These are phyloP conservation scores for Rhabditoides inermis DNA, from an alignment of 2,888 invertebrate genomes.

Conservation along the genomic window DNA sequence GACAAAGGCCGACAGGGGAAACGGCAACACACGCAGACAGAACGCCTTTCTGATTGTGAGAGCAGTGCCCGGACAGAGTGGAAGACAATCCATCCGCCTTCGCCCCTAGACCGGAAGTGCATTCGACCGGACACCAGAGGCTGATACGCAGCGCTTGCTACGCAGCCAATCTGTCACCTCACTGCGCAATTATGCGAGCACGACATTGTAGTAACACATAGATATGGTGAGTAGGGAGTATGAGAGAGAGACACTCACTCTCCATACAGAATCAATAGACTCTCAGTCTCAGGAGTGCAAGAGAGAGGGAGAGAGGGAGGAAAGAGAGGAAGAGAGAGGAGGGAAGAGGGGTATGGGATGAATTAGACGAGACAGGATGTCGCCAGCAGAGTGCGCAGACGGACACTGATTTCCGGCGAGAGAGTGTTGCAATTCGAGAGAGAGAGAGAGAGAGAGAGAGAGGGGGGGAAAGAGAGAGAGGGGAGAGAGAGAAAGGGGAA, in stretches of 20 bases:
- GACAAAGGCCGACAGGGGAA: too few relatives aligned
- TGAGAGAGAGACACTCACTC: background rate
- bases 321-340: background rate
- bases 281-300: background rate
- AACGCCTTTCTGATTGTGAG: too few relatives aligned
- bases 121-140: too few relatives aligned
- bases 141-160: too few relatives aligned
- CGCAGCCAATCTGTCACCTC: too few relatives aligned
- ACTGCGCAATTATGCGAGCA: too few relatives aligned
- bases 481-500: background rate
- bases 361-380: background rate
- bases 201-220: too few relatives aligned
- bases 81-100: too few relatives aligned
- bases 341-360: background rate
- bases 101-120: too few relatives aligned
- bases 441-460: background rate
- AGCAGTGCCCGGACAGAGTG: too few relatives aligned
- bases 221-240: background rate
- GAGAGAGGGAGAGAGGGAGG: background rate
- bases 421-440: too few relatives aligned
- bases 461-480: background rate
- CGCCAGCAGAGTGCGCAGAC: background rate
- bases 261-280: background rate
- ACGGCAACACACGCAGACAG: too few relatives aligned
- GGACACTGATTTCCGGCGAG: background rate